Conservation (phyloP, 2,797 vertebrate species). For the Sebastolobus alascanus region DNA sequence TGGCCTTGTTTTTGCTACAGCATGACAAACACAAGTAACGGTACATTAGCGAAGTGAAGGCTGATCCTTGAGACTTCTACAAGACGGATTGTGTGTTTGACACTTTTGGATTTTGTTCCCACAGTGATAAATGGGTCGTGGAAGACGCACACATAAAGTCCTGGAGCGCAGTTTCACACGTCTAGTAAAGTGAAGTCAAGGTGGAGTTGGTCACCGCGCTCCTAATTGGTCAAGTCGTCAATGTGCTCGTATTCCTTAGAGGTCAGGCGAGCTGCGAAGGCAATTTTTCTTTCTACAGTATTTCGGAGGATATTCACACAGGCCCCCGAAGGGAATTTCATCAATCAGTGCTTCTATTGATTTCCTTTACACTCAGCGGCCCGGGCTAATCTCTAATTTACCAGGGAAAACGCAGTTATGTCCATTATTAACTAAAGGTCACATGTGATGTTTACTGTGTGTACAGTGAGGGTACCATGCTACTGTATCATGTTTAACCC, state of each 20-base stretch:
- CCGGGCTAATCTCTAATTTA: constrained; percentile 43
- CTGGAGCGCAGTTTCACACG: constrained; percentile 8
- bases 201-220: constrained; percentile 27
- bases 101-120: constrained; percentile 58
- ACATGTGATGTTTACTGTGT: constrained; percentile 17
- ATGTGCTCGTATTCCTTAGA: constrained; percentile 44
- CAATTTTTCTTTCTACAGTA: constrained; percentile 42
- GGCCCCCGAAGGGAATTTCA: constrained; percentile 47
- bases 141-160: constrained; percentile 31
- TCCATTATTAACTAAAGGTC: constrained; percentile 52
- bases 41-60: constrained; percentile 58
- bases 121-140: constrained; percentile 54
- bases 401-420: constrained; percentile 12
- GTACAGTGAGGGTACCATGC: background rate
- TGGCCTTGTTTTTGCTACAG: constrained; percentile 72
- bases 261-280: constrained; percentile 34
- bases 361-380: constrained; percentile 51
- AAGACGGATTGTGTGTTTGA: constrained; percentile 59
- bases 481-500: background rate
- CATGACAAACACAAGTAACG: constrained; percentile 68
- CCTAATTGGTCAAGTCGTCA: constrained; percentile 35
- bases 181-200: constrained; percentile 34
- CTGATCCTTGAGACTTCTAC: constrained; percentile 64
- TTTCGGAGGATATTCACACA: constrained; percentile 47
- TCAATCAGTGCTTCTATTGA: constrained; percentile 57